Evolutionary conservation across 2,888 invertebrate genomes (phyloP).

Genomic region (Heliconius ismenius): DNA sequence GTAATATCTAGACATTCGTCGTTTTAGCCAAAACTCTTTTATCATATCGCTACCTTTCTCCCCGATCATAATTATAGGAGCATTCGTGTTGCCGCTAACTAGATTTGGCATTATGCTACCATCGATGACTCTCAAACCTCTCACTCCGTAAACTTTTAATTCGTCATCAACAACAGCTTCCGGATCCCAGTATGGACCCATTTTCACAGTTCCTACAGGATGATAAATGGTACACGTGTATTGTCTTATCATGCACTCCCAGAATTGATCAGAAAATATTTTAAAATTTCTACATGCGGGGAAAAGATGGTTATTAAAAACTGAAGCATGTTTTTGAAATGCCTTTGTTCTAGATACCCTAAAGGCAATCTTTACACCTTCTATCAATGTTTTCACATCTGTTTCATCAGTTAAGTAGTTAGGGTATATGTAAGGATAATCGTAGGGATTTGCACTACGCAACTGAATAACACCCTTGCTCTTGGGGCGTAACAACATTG

Average conservation of each 20-base stretch:
- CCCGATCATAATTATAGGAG: constrained; percentile 60
- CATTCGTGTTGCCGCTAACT: constrained; percentile 84
- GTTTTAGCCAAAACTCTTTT: constrained; percentile 41
- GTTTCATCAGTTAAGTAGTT: constrained; percentile 92
- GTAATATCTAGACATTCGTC: constrained; percentile 34
- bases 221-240: constrained; percentile 93
- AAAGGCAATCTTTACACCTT: constrained; percentile 92
- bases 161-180: constrained; percentile 33
- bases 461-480: constrained; percentile 92
- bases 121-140: constrained; percentile 83
- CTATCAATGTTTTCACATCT: constrained; percentile 90
- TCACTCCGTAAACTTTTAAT: constrained; percentile 48
- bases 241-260: constrained; percentile 93
- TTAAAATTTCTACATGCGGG: constrained; percentile 88
- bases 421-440: constrained; percentile 94
- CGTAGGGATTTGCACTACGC: constrained; percentile 91
- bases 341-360: constrained; percentile 90
- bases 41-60: constrained; percentile 45
- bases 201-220: constrained; percentile 93
- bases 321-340: constrained; percentile 88
- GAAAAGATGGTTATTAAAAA: constrained; percentile 86
- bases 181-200: constrained; percentile 86
- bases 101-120: constrained; percentile 85
- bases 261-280: constrained; percentile 88
- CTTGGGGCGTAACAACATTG: constrained; percentile 91